Evolutionary conservation across 2,888 invertebrate genomes (phyloP).

Genomic region (Epirrhoe tristata): DNA sequence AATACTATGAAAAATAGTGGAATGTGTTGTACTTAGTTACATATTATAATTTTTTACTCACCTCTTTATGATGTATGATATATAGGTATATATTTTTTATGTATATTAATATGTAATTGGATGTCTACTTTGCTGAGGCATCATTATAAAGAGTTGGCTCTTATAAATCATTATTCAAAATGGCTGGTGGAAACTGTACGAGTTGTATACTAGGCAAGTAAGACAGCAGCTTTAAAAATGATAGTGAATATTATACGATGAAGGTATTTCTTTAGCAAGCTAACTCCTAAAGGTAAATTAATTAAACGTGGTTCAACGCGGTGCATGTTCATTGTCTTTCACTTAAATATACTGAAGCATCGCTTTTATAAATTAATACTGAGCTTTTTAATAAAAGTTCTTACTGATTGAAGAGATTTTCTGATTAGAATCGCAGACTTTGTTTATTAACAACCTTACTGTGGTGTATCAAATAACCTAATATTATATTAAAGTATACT

Average conservation of each 20-base stretch:
- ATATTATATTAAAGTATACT: no score
- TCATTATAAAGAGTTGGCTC: no score
- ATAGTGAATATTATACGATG: neutral
- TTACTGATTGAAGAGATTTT: conserved; percentile 13
- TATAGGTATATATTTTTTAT: no score
- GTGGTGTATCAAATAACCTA: neutral
- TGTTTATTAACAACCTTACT: neutral
- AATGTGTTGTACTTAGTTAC: no score
- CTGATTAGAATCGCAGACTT: conserved; percentile 4
- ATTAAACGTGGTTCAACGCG: conserved; percentile 43
- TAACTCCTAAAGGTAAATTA: conserved; percentile 50
- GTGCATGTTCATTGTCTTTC: conserved; percentile 46
- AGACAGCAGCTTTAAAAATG: neutral
- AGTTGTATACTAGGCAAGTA: neutral
- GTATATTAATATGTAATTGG: no score
- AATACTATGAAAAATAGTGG: no score
- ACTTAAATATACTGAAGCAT: conserved; percentile 40
- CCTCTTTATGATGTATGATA: no score
- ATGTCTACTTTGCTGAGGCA: no score
- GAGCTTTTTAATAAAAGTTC: conserved; percentile 19
- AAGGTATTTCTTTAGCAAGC: conserved; percentile 1
- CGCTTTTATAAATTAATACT: conserved; percentile 30
- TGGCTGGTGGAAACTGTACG: no score
- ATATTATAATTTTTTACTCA: no score
- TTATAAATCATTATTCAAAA: no score